Evolutionary conservation across 2,888 invertebrate genomes (phyloP).

Genomic region (Sminthurinus aureus): DNA sequence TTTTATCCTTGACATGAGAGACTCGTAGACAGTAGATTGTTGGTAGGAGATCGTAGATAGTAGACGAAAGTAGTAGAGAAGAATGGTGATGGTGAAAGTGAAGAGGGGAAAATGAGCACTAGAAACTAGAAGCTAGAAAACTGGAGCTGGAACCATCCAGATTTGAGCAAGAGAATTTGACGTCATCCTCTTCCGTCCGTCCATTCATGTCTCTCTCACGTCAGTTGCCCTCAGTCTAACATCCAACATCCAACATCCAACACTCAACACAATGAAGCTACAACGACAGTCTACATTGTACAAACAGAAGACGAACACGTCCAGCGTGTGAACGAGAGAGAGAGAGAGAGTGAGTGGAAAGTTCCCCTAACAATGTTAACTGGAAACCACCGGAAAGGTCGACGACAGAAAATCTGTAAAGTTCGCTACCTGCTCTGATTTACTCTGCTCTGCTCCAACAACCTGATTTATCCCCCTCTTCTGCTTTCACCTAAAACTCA

Average conservation of each 20-base stretch:
- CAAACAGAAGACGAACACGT: too few species aligned
- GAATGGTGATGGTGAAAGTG: constrained; percentile 1
- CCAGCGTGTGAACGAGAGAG: background rate
- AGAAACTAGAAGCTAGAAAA: too few species aligned
- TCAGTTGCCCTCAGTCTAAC: background rate
- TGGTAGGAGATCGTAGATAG: background rate
- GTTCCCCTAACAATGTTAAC: background rate
- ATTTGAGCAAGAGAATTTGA: background rate
- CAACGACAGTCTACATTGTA: background rate
- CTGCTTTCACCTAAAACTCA: too few species aligned
- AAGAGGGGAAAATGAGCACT: background rate
- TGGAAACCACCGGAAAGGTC: too few species aligned
- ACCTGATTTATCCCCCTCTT: too few species aligned
- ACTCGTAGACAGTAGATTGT: background rate
- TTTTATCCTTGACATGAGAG: too few species aligned
- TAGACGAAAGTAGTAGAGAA: background rate
- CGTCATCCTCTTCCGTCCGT: constrained; percentile 24
- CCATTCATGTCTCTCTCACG: constrained; percentile 26
- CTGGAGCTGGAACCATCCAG: background rate
- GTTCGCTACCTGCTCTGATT: too few species aligned
- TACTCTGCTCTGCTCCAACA: too few species aligned
- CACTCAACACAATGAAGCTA: background rate
- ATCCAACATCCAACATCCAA: background rate
- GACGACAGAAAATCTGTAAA: too few species aligned
- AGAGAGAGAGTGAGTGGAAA: constrained; percentile 15